phyloP scores from a whole-genome alignment of 2,113 vertebrate species.

The Sprattus sprattus region DNA sequence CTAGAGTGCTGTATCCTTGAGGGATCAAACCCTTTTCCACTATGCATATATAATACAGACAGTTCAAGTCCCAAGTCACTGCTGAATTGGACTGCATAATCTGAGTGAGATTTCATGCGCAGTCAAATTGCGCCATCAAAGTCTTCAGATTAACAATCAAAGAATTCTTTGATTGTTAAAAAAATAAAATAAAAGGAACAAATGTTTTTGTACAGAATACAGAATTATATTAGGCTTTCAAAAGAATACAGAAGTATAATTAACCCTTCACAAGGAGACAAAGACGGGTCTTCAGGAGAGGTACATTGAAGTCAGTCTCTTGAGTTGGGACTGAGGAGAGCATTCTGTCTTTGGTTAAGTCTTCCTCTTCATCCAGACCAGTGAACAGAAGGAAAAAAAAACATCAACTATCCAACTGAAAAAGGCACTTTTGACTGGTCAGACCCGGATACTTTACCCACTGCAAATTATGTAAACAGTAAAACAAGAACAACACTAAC shows the following conservation, averaged over 20 bases:
- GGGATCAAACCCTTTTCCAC: slow-evolving; percentile 32
- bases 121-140: slow-evolving; percentile 2
- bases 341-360: slow-evolving; percentile 46
- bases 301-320: slow-evolving; percentile 19
- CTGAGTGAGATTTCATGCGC: neutral
- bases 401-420: slow-evolving; percentile 26
- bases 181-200: neutral
- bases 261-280: slow-evolving; percentile 30
- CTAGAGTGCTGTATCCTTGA: slow-evolving; percentile 26
- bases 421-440: slow-evolving; percentile 52
- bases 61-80: slow-evolving; percentile 21
- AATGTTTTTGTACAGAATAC: slow-evolving; percentile 26
- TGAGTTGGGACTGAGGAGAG: neutral
- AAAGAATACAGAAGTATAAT: slow-evolving; percentile 26
- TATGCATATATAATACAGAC: slow-evolving; percentile 32
- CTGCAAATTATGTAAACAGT: slow-evolving; percentile 49
- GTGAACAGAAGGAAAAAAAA: neutral
- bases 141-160: slow-evolving; percentile 21
- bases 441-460: slow-evolving; percentile 28
- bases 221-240: slow-evolving; percentile 18
- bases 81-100: neutral
- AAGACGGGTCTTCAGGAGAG: slow-evolving; percentile 30
- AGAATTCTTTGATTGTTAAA: too few species aligned
- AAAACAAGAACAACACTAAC: slow-evolving; percentile 15
- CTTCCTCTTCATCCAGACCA: neutral